Evolutionary conservation across 1,140 invertebrate genomes (phyloP).

Genomic region (Drosophila equinoxialis): DNA sequence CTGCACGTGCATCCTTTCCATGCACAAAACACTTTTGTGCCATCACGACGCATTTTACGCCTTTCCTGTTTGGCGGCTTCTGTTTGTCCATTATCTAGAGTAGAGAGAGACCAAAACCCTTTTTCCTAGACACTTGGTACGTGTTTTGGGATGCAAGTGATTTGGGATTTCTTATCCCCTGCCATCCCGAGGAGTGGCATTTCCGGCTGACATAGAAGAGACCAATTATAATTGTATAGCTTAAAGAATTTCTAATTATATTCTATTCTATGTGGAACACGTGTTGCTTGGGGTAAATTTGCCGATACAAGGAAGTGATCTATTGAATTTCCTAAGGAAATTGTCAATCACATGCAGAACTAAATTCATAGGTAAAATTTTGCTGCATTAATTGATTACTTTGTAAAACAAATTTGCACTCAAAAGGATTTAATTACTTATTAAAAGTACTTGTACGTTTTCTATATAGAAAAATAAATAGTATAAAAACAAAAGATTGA

Average conservation of each 20-base stretch:
- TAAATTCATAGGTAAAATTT: too few relatives aligned
- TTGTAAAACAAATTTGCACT: too few relatives aligned
- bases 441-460: too few relatives aligned
- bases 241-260: conserved; percentile 31
- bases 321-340: background rate
- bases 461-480: too few relatives aligned
- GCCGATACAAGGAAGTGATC: background rate
- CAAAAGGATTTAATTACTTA: too few relatives aligned
- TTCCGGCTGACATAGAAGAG: conserved; percentile 64
- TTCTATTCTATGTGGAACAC: conserved; percentile 60
- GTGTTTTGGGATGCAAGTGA: conserved; percentile 62
- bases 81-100: conserved; percentile 43
- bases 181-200: conserved; percentile 30
- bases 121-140: conserved; percentile 41
- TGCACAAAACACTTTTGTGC: conserved; percentile 59
- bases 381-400: too few relatives aligned
- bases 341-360: background rate
- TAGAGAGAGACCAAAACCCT: conserved; percentile 17
- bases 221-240: conserved; percentile 62
- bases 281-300: conserved; percentile 75
- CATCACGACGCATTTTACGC: conserved; percentile 48
- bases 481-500: too few relatives aligned
- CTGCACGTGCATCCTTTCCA: conserved; percentile 65
- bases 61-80: conserved; percentile 56
- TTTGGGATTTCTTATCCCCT: conserved; percentile 23